A percentile compares a stretch with the other conserved stretches of the same genome.
Evolutionary conservation across 2,113 vertebrate genomes (phyloP).

Genomic region (Trogon melanurus): DNA sequence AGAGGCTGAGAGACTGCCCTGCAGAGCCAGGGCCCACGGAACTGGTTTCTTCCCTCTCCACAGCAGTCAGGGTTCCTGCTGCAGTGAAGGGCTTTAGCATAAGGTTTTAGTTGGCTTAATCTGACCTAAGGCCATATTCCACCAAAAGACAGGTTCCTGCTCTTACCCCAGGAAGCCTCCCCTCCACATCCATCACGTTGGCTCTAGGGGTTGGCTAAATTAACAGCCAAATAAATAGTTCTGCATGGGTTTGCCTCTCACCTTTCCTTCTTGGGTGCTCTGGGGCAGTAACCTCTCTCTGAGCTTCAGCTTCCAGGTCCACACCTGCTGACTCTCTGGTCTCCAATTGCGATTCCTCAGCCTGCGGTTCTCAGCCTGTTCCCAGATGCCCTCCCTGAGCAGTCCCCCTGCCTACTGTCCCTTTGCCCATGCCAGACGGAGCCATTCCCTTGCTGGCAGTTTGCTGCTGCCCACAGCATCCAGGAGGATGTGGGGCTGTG

Average conservation of each 20-base stretch:
- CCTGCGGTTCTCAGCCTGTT: neutral
- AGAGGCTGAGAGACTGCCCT: rapidly evolving
- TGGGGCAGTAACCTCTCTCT: neutral
- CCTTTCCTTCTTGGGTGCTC: neutral
- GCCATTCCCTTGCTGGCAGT: rapidly evolving
- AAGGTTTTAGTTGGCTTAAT: neutral
- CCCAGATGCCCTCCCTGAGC: neutral
- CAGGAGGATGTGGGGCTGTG: rapidly evolving
- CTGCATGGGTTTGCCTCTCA: neutral
- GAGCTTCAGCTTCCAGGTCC: neutral
- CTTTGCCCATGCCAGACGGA: rapidly evolving
- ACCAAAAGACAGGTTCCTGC: neutral
- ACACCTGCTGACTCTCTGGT: neutral
- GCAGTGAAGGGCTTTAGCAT: neutral
- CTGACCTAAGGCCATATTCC: neutral
- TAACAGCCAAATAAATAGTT: neutral
- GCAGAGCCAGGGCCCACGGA: neutral
- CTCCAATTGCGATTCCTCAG: neutral
- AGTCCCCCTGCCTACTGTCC: neutral
- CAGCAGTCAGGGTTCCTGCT: neutral
- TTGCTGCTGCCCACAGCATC: rapidly evolving
- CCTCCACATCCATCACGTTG: neutral
- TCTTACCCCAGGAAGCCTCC: neutral
- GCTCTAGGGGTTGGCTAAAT: neutral
- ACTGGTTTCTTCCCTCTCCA: neutral